Conservation (phyloP, 2,888 invertebrate species). For the Euzetes globulus region DNA sequence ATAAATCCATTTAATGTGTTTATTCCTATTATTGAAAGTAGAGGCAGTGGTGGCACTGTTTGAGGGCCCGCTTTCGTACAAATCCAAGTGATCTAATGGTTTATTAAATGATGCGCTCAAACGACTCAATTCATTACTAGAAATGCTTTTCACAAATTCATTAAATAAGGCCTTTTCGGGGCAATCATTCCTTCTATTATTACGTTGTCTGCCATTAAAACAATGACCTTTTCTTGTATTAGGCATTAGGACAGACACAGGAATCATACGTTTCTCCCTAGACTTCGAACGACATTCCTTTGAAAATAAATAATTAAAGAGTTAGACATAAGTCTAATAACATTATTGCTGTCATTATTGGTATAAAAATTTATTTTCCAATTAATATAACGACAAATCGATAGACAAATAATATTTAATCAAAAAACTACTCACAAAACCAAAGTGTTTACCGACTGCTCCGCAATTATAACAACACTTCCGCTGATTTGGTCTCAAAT, state of each 20-base stretch:
- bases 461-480: constrained; percentile 31
- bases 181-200: constrained; percentile 21
- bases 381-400: not conserved
- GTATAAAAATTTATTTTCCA: not conserved
- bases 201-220: constrained; percentile 19
- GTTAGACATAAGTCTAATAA: not conserved
- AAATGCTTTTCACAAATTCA: constrained; percentile 26
- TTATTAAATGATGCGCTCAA: constrained; percentile 30
- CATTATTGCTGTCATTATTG: not conserved
- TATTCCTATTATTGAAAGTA: constrained; percentile 9
- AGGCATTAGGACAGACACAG: constrained; percentile 9
- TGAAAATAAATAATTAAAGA: constrained; percentile 18
- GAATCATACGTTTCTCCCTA: not conserved
- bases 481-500: not conserved
- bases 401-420: constrained; percentile 4
- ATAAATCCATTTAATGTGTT: constrained; percentile 27
- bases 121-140: constrained; percentile 27
- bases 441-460: constrained; percentile 32
- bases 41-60: not conserved
- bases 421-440: constrained; percentile 10
- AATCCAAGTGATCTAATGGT: constrained; percentile 9
- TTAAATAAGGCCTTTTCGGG: constrained; percentile 7
- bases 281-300: constrained; percentile 3
- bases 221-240: constrained; percentile 9
- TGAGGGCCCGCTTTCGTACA: not conserved